Evolutionary conservation across 2,888 invertebrate species (phyloP), one percentile per base, ranked within the genome.

Genomic region (Agonum fuliginosum): DNA sequence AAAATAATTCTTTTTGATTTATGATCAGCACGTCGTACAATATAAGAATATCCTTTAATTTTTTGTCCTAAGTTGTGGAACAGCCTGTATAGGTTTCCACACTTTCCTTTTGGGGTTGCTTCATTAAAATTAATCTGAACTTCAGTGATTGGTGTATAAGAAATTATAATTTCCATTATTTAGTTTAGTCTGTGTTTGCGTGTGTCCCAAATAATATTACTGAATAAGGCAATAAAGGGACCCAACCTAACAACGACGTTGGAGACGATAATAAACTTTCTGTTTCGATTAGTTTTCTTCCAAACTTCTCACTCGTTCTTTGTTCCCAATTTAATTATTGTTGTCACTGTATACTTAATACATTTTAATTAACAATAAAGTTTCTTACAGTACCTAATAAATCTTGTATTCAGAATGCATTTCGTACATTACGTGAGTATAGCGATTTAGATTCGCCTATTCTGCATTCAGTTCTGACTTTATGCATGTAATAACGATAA

Each of bases 301-400:
- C 22, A 8, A 54, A 54, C 22, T 54, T 54, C 12, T 48, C 24
- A 8, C n/a, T n/a, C n/a, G n/a, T n/a, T n/a, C n/a, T n/a, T 48
- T 48, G 22, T 19, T 48, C 19, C 1, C 10, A n/a, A 54, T 24
- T 20, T 54, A 22, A 54, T 54, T 54, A 54, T n/a, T 5, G 24
- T n/a, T 48, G 6, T 22, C 37, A 37, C 22, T 54, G 24, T 24
- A 12, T 24, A 54, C 24, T 54, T 54, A 54, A 22, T 54, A 24
- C 22, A 24, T 12, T 54, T 54, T 54, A 54, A 54, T 54, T 24
- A 54, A 54, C 2, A 54, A 22, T 54, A 12, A 54, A 54, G 54
- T 54, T 54, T 17, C 17, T 37, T 37, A 37, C 12, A 37, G 0
- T 46, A 24, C 54, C 54, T 54, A n/a, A 54, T 54, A 54, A 54